These are phyloP conservation scores for Trogon surrucura DNA, from an alignment of 2,113 vertebrate species.

Conservation along the genomic window DNA sequence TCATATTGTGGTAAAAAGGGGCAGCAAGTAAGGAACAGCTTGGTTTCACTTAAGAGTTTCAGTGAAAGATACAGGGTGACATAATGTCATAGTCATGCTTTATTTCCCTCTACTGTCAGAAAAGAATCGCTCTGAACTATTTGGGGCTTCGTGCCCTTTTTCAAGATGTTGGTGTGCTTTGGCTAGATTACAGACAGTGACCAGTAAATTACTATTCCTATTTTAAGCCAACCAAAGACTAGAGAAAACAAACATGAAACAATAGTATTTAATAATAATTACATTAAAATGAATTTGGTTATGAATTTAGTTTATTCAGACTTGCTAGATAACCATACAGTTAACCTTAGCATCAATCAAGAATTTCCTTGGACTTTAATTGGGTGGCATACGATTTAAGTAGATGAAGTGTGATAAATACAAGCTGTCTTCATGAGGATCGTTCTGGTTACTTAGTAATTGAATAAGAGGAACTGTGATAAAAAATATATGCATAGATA, in stretches of 20 bases:
- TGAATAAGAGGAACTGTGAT: slow-evolving; percentile 36
- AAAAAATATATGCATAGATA: neutral
- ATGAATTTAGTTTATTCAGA: neutral
- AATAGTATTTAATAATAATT: neutral
- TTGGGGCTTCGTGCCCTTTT: neutral
- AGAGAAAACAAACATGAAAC: neutral
- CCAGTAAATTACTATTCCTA: neutral
- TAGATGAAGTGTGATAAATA: slow-evolving; percentile 58
- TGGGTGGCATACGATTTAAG: slow-evolving; percentile 29
- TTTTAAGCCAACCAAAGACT: neutral
- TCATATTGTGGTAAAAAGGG: neutral
- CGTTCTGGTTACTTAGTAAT: neutral
- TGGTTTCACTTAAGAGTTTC: neutral
- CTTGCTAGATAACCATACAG: slow-evolving; percentile 23
- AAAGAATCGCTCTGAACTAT: neutral
- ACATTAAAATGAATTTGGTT: neutral
- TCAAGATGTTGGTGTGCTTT: neutral
- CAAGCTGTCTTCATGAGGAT: slow-evolving; percentile 50
- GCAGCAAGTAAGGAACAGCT: neutral
- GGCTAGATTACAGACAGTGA: neutral
- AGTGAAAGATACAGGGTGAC: neutral
- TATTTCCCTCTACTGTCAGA: neutral
- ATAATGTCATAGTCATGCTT: neutral
- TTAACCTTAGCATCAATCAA: slow-evolving; percentile 60
- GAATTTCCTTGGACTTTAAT: slow-evolving; percentile 41